Percentiles rank a stretch among this genome's conserved stretches.
Evolutionary conservation across 2,797 vertebrate species (phyloP).

Genomic region (Acrossocheilus wenchowensis): DNA sequence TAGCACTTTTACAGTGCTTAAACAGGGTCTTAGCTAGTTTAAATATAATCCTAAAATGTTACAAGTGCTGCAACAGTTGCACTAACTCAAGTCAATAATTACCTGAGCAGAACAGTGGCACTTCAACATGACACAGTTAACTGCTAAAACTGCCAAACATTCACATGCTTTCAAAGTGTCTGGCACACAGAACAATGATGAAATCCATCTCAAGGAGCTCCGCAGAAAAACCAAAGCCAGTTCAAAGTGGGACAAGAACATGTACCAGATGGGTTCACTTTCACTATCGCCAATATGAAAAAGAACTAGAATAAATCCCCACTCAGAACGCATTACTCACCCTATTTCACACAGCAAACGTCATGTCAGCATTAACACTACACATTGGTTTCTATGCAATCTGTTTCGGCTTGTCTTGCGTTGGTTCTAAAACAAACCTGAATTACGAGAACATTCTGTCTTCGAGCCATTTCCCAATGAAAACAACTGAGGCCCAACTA

Average conservation of each 20-base stretch:
- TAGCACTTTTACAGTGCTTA: not conserved
- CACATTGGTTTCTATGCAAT: not conserved
- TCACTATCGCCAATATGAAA: not conserved
- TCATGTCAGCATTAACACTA: slow-evolving; percentile 1
- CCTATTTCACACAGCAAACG: not conserved
- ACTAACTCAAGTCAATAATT: not conserved
- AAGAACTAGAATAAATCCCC: not conserved
- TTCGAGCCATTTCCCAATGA: not conserved
- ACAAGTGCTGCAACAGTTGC: not conserved
- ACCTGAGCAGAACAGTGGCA: not conserved
- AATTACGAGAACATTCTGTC: slow-evolving; percentile 32
- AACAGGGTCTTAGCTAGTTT: not conserved
- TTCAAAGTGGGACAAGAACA: slow-evolving; percentile 9
- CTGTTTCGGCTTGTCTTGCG: slow-evolving; percentile 24
- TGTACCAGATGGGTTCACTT: slow-evolving; percentile 5
- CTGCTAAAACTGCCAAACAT: not conserved
- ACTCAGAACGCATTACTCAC: slow-evolving; percentile 2
- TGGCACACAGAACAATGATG: not conserved
- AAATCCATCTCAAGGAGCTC: not conserved
- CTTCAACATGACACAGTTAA: not conserved
- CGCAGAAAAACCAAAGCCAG: not conserved
- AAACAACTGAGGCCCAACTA: slow-evolving; percentile 22
- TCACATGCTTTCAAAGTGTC: not conserved
- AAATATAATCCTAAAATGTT: slow-evolving; percentile 6
- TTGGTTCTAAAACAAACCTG: slow-evolving; percentile 44